A percentile compares a stretch with the other conserved stretches of the same genome.
Evolutionary conservation across 2,113 vertebrate genomes (phyloP).

Genomic region (Ageneiosus marmoratus): DNA sequence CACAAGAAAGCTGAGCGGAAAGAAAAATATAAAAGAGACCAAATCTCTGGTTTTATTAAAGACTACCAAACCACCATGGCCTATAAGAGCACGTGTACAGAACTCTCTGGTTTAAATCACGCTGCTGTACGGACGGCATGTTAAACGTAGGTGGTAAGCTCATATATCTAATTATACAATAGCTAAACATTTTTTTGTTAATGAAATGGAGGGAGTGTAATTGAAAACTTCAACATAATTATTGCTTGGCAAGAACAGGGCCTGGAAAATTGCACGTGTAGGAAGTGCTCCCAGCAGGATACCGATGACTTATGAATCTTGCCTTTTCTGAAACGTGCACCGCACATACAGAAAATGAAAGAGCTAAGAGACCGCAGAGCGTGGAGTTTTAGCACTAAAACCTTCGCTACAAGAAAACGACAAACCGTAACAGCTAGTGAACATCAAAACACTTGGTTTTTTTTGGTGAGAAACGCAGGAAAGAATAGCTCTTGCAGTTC

Average conservation of each 20-base stretch:
- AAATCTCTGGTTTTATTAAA: constrained; percentile 64
- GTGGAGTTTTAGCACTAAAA: background rate
- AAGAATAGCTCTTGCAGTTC: background rate
- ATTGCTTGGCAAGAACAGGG: constrained; percentile 69
- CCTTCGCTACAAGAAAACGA: background rate
- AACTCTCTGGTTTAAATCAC: constrained; percentile 70
- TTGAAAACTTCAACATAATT: constrained; percentile 79
- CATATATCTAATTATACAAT: constrained; percentile 82
- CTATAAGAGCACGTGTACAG: constrained; percentile 64
- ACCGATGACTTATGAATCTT: constrained; percentile 66
- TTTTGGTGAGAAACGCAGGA: background rate
- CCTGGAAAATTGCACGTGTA: constrained; percentile 72
- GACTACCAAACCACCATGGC: constrained; percentile 57
- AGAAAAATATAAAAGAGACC: constrained; percentile 50
- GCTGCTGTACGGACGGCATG: constrained; percentile 67
- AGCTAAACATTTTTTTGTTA: constrained; percentile 77
- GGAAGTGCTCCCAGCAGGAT: constrained; percentile 66
- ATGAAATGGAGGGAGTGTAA: constrained; percentile 78
- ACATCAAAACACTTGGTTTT: background rate
- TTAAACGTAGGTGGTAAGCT: constrained; percentile 79
- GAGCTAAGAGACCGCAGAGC: constrained; percentile 2
- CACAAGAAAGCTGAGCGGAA: constrained; percentile 46
- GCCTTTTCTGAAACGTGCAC: constrained; percentile 55
- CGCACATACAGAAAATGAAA: constrained; percentile 29
- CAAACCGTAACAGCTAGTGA: background rate